Conservation (phyloP, 2,888 invertebrate genomes). For the Pheosia tremula region DNA sequence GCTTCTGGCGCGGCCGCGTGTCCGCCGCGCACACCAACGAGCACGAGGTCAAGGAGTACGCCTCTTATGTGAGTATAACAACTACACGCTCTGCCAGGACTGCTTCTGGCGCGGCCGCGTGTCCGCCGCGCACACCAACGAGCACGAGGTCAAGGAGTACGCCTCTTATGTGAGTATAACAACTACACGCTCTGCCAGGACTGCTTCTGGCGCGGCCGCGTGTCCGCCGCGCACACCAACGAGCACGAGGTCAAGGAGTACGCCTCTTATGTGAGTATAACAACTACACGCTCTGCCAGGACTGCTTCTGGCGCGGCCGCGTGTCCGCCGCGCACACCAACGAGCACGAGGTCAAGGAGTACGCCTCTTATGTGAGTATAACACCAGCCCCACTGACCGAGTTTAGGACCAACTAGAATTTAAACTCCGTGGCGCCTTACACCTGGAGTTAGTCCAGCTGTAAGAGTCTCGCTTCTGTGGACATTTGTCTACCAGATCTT, state of each 20-base stretch:
- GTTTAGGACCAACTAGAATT: too few species aligned
- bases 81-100: slow-evolving; percentile 94
- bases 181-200: slow-evolving; percentile 94
- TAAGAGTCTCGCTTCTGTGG: too few species aligned
- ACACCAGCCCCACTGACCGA: neutral
- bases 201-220: slow-evolving; percentile 98
- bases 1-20: slow-evolving; percentile 98
- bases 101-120: slow-evolving; percentile 98
- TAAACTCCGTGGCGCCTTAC: too few species aligned
- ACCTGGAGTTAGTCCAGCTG: too few species aligned
- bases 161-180: slow-evolving; percentile 78
- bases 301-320: slow-evolving; percentile 98
- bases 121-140: slow-evolving; percentile 93
- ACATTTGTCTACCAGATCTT: too few species aligned
- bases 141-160: slow-evolving; percentile 98
- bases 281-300: slow-evolving; percentile 93
- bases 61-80: slow-evolving; percentile 87
- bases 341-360: slow-evolving; percentile 98
- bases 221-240: slow-evolving; percentile 93
- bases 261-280: slow-evolving; percentile 79
- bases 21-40: slow-evolving; percentile 95
- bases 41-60: slow-evolving; percentile 98
- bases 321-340: slow-evolving; percentile 94
- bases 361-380: slow-evolving; percentile 93
- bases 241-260: slow-evolving; percentile 99